phyloP scores from a whole-genome alignment of 2,888 invertebrate genomes.

The Globia sparganii region DNA sequence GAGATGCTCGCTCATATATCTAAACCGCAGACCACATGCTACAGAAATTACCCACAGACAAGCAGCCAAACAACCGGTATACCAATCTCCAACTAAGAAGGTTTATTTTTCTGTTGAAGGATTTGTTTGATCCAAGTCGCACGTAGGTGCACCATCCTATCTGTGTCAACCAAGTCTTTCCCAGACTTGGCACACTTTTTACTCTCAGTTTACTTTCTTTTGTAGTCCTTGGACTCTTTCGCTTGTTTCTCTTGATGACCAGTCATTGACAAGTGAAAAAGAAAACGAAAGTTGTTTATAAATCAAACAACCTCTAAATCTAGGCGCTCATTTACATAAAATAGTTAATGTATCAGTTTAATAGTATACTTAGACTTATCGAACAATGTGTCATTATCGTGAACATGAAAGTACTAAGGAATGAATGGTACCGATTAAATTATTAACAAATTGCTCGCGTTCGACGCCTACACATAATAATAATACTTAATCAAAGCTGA shows the following conservation, averaged over 20 bases:
- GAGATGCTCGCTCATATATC: conserved; percentile 75
- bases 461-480: conserved; percentile 32
- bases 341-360: conserved; percentile 61
- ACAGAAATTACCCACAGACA: conserved; percentile 67
- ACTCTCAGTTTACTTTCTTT: conserved; percentile 78
- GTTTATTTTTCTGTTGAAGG: conserved; percentile 57
- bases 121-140: conserved; percentile 60
- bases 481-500: conserved; percentile 39
- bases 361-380: conserved; percentile 40
- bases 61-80: conserved; percentile 65
- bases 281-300: conserved; percentile 84
- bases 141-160: conserved; percentile 77
- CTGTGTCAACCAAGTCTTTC: conserved; percentile 78
- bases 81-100: conserved; percentile 63
- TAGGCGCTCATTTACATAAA: conserved; percentile 73
- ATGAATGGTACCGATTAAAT: conserved; percentile 35
- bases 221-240: conserved; percentile 81
- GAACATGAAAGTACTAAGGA: conserved; percentile 39
- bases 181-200: conserved; percentile 76
- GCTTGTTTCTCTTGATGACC: conserved; percentile 71
- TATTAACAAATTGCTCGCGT: conserved; percentile 47
- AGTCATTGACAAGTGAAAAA: conserved; percentile 71
- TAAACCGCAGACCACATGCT: conserved; percentile 76
- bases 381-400: conserved; percentile 47
- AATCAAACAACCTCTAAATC: conserved; percentile 72